Evolutionary conservation across 2,888 invertebrate species (phyloP).

Genomic region (Pammene fasciana): DNA sequence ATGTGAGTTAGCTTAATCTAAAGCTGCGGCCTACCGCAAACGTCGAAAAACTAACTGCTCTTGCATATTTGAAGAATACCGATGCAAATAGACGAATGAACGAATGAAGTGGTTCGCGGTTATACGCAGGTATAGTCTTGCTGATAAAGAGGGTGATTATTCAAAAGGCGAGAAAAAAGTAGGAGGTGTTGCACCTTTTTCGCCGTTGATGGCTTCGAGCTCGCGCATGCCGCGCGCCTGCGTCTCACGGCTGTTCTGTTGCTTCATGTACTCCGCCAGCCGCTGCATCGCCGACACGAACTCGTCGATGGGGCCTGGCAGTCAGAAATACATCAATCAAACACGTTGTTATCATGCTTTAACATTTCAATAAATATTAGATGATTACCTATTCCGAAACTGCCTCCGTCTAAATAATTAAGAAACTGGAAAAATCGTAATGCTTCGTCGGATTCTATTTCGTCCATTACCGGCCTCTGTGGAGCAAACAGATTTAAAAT

Average conservation of each 20-base stretch:
- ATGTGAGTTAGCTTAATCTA: no score
- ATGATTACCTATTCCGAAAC: slow-evolving; percentile 73
- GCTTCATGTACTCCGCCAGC: slow-evolving; percentile 72
- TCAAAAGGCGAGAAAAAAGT: no score
- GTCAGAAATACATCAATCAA: neutral
- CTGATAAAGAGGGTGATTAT: no score
- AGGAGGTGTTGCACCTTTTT: slow-evolving; percentile 60
- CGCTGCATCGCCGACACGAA: slow-evolving; percentile 76
- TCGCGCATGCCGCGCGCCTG: slow-evolving; percentile 78
- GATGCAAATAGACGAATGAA: no score
- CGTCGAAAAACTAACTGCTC: no score
- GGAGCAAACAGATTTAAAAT: slow-evolving; percentile 40
- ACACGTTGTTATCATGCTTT: neutral
- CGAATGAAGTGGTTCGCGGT: no score
- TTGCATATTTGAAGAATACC: no score
- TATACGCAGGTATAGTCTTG: no score
- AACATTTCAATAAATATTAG: neutral
- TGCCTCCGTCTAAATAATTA: slow-evolving; percentile 77
- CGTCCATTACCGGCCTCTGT: slow-evolving; percentile 79
- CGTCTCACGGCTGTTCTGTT: slow-evolving; percentile 74
- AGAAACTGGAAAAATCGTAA: slow-evolving; percentile 77
- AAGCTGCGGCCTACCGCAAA: no score
- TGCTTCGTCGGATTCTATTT: slow-evolving; percentile 79
- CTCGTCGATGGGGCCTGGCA: slow-evolving; percentile 73
- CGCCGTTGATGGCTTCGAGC: slow-evolving; percentile 76